phyloP scores from a whole-genome alignment of 2,113 vertebrate species.

The Oreotragus oreotragus region DNA sequence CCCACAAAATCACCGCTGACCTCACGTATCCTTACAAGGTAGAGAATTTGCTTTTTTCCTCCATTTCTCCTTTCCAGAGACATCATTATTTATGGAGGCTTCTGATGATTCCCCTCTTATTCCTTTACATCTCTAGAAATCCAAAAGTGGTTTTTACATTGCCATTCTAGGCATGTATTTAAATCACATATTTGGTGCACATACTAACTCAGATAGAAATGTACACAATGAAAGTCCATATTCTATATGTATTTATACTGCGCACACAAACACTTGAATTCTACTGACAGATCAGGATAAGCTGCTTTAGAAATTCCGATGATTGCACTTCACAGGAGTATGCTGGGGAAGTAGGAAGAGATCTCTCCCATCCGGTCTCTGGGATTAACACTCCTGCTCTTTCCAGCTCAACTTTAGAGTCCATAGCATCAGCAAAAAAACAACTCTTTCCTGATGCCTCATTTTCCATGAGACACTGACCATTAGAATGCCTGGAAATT shows the following conservation, averaged over 20 bases:
- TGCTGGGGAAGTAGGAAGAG: not conserved
- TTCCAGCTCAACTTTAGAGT: not conserved
- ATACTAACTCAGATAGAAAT: not conserved
- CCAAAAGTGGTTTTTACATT: not conserved
- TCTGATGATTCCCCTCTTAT: not conserved
- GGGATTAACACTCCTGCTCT: slow-evolving; percentile 31
- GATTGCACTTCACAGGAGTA: not conserved
- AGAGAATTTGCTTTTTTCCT: not conserved
- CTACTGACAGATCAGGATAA: not conserved
- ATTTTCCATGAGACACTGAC: slow-evolving; percentile 7
- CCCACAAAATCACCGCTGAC: not conserved
- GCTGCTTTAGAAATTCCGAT: not conserved
- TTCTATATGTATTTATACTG: not conserved
- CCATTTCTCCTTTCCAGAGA: not conserved
- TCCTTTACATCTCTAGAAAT: not conserved
- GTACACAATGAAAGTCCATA: not conserved
- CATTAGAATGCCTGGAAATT: slow-evolving; percentile 28
- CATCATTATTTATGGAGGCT: not conserved
- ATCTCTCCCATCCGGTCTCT: not conserved
- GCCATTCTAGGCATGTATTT: not conserved
- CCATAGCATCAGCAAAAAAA: not conserved
- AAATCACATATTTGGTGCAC: not conserved
- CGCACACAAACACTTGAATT: not conserved
- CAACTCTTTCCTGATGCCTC: slow-evolving; percentile 18
- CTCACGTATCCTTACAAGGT: not conserved